phyloP scores from a whole-genome alignment of 2,113 vertebrate species.

The Natator depressus region DNA sequence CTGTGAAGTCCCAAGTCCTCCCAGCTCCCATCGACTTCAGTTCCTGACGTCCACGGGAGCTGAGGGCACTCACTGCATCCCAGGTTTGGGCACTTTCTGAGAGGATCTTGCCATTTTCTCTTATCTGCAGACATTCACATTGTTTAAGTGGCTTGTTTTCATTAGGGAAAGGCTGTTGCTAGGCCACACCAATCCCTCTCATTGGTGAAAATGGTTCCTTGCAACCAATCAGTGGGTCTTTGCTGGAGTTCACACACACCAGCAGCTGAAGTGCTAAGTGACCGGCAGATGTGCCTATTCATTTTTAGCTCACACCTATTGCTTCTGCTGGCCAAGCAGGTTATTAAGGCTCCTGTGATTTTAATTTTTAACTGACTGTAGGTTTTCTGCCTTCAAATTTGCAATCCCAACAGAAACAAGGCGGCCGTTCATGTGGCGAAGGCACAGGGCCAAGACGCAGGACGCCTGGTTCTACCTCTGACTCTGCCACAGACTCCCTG shows the following conservation, averaged over 20 bases:
- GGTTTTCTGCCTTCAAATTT: slow-evolving; percentile 35
- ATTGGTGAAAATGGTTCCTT: slow-evolving; percentile 36
- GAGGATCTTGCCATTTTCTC: background rate
- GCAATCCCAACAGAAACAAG: fast-evolving
- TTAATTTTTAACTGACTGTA: background rate
- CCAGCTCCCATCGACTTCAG: background rate
- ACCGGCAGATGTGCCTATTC: slow-evolving; percentile 52
- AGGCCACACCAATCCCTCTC: slow-evolving; percentile 58
- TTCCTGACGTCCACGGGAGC: background rate
- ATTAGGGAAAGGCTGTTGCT: slow-evolving; percentile 74
- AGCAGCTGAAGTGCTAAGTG: slow-evolving; percentile 29
- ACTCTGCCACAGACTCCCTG: fast-evolving
- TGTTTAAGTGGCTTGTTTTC: slow-evolving; percentile 70
- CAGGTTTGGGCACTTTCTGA: fast-evolving
- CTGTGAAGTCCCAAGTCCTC: background rate
- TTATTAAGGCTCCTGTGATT: slow-evolving; percentile 40
- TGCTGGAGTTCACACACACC: background rate
- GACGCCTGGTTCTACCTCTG: fast-evolving
- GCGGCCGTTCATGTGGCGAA: background rate
- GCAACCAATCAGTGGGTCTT: slow-evolving; percentile 59
- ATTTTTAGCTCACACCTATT: slow-evolving; percentile 51
- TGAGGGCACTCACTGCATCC: background rate
- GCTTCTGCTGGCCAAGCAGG: slow-evolving; percentile 1
- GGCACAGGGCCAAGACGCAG: fast-evolving
- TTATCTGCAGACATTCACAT: slow-evolving; percentile 26